Base-by-base conservation (phyloP, 1,140 invertebrate species). In the Macrocentrus cingulum region DNA sequence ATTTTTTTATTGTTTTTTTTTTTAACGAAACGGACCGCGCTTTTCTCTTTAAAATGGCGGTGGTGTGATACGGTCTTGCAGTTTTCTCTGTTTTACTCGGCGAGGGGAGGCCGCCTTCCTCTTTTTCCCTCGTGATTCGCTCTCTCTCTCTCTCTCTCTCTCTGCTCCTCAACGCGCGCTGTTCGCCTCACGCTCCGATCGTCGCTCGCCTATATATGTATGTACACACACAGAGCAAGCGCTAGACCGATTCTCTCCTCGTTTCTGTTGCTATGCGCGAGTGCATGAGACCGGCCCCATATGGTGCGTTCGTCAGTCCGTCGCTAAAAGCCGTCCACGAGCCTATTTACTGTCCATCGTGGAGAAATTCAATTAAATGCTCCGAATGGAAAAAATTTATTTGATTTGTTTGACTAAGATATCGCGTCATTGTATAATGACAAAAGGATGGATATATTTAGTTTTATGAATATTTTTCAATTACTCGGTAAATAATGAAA, bases 231-330 rank as follows among this genome's bases (percentile, higher is more conserved):
- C 55, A 50, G 32, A 37, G 42, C 29, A 46, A 45, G 41, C 29
- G 42, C 42, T 56, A 45, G 25, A 22, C 19, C 51, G 46, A 34
- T 46, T 41, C 32, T 56, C 32, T 25, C 48, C 64, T 55, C 62
- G 60, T 66, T 63, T 72, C 70, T 72, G 70, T 72, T 72, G 70
- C 70, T 72, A 72, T 70, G 70, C 68, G 68, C 68, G 66, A 72
- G 63, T 69, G 66, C 70, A 70, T 48, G 65, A 65, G 68, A 67
- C 61, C 68, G 65, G 64, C 60, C 63, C 66, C 66, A 68, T 66
- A 70, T 63, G 65, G 61, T 66, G 67, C 63, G 59, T 64, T 67
- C 63, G 60, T 49, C 61, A 63, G 18, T 56, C 64, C 32, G 19
- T 62, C 56, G 51, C 62, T 62, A 56, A 69, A 69, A 66, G 60